Evolutionary conservation across 1,140 invertebrate species (phyloP).

Genomic region (Paraescarpia echinospica): DNA sequence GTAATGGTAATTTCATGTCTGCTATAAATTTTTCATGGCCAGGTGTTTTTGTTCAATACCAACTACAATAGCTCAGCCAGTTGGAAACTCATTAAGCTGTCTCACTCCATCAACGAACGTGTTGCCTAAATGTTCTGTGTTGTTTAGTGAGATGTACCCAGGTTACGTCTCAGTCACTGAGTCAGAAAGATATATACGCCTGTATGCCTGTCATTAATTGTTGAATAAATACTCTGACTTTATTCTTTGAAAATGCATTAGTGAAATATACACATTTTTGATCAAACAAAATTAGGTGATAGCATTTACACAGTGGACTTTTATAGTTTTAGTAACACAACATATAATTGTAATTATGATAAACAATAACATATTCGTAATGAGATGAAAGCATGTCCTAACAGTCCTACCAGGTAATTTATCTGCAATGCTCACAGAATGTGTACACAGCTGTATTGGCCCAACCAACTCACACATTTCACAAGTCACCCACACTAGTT

Average conservation of each 20-base stretch:
- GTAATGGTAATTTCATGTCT: not conserved
- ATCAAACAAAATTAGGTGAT: not conserved
- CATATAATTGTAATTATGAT: not conserved
- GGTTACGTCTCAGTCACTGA: not conserved
- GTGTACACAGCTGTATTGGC: not conserved
- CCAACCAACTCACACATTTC: not conserved
- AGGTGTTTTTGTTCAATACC: not conserved
- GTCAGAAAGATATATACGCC: too few relatives aligned
- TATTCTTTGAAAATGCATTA: not conserved
- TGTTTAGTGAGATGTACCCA: not conserved
- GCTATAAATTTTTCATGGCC: not conserved
- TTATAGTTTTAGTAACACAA: not conserved
- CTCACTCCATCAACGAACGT: not conserved
- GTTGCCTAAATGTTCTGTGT: not conserved
- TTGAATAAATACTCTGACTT: not conserved
- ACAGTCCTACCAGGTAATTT: not conserved
- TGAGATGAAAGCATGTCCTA: not conserved
- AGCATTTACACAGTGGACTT: not conserved
- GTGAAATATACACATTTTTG: not conserved
- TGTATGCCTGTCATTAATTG: too few relatives aligned
- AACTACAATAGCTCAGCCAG: not conserved
- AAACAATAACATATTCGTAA: not conserved
- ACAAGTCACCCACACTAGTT: not conserved
- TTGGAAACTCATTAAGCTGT: not conserved
- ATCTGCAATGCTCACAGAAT: not conserved